Evolutionary conservation across 2,888 invertebrate species (phyloP), one percentile per base, ranked within the genome.

Genomic region (Anarsia innoxiella): DNA sequence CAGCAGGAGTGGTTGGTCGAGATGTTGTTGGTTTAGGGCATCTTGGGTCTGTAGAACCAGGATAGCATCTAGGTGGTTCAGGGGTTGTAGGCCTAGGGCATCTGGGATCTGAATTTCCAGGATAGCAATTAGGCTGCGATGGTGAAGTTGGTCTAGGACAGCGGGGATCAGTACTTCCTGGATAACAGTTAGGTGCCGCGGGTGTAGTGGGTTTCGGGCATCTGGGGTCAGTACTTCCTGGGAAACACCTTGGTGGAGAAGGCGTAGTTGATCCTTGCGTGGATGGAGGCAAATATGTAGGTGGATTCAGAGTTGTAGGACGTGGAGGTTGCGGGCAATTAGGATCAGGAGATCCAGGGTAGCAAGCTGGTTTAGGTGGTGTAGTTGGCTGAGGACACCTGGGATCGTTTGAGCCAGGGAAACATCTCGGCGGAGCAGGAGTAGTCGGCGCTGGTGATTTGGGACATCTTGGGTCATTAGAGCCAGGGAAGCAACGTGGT

Each of bases 1-100:
- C 46, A 0, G 34, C 44, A 2, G 43, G 29, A 1, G 53, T 50
- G 3, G 50, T 46, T 10, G 50, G 48, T 16, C 39, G 32, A 10
- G 61, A 49, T 12, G 40, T 36, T 1, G 57, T 31, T 56, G 66
- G 51, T 66, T 67, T 16, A 23, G 53, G 36, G 62, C 63, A 37
- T 46, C 68, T 28, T 38, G 65, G 61, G 39, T 73, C 71, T 1
- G 44, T 50, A 2, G 53, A 56, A 27, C 74, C 73, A n/a, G 75
- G 76, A 41, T 66, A 67, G 42, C 56, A 51, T 0, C 30, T 33
- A 0, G 45, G 46, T 6, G 46, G 33, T 5, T 13, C 37, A 8
- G 48, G 45, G 2, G 53, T 50, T 0, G 54, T 45, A 3, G 59
- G 53, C 16, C 51, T 47, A 0, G 68, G 66, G 26, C 69, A 67